Conservation (phyloP, 2,888 invertebrate species). For the Caradrina kadenii region DNA sequence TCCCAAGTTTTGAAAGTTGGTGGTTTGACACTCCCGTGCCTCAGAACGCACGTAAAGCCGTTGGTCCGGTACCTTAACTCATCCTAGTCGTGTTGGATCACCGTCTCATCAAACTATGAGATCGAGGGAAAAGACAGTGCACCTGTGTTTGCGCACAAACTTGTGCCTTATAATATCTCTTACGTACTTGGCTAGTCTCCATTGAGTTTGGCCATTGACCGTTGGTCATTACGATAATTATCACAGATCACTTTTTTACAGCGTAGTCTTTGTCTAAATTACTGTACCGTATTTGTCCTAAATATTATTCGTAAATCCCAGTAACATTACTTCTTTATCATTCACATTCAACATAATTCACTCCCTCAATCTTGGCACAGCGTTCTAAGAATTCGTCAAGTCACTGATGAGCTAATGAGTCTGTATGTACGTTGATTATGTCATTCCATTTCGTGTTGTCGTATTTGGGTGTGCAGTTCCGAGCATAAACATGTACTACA, state of each 20-base stretch:
- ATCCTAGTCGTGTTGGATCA: no score
- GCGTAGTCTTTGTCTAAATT: neutral
- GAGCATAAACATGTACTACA: neutral
- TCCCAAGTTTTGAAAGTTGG: no score
- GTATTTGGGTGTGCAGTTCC: neutral
- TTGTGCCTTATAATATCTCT: no score
- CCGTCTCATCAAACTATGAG: no score
- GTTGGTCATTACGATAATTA: neutral
- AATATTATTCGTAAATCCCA: neutral
- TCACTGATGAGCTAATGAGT: conserved; percentile 43
- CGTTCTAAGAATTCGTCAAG: conserved; percentile 23
- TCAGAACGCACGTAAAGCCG: no score
- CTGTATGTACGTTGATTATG: conserved; percentile 15
- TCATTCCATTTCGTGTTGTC: conserved; percentile 12
- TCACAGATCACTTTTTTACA: neutral
- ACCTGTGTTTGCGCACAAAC: no score
- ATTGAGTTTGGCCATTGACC: neutral
- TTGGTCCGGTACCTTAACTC: no score
- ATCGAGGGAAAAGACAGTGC: no score
- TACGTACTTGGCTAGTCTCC: no score
- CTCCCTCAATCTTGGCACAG: neutral
- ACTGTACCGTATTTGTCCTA: neutral
- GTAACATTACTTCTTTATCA: conserved; percentile 2
- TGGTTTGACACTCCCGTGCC: no score
- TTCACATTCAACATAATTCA: conserved; percentile 18